These are phyloP conservation scores for Geodia barretti DNA, from an alignment of 37 sponge, comb jelly and placozoan genomes.

Conservation along the genomic window DNA sequence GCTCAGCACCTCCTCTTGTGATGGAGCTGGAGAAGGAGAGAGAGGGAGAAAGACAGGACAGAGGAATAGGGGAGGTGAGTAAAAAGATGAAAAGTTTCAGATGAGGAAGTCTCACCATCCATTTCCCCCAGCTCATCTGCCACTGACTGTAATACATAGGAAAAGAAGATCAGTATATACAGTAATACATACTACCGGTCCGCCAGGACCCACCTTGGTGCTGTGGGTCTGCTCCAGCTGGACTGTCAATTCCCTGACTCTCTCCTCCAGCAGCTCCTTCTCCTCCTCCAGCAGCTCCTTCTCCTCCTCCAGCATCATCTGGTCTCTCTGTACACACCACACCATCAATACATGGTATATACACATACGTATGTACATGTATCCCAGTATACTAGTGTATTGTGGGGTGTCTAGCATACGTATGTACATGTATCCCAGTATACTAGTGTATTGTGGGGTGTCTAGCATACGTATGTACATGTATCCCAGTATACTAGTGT, in stretches of 20 bases:
- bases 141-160: too few species aligned
- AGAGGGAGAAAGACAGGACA: not conserved
- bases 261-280: conserved; percentile 55
- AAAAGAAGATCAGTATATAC: too few species aligned
- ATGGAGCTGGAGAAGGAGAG: not conserved
- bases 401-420: too few species aligned
- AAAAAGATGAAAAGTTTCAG: not conserved
- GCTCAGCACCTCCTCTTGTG: conserved; percentile 18
- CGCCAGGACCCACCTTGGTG: not conserved
- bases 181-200: too few species aligned
- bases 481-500: too few species aligned
- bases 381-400: too few species aligned
- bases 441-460: too few species aligned
- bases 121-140: not conserved
- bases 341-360: not conserved
- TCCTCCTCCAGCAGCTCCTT: conserved; percentile 32
- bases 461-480: too few species aligned
- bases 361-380: not conserved
- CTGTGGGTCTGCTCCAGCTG: conserved; percentile 17
- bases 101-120: conserved; percentile 13
- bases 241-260: conserved; percentile 43
- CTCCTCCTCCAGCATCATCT: conserved; percentile 40
- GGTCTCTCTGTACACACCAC: conserved; percentile 6
- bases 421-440: too few species aligned
- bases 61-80: not conserved